Evolutionary conservation across 2,888 invertebrate species (phyloP).

Genomic region (Candidula unifasciata): DNA sequence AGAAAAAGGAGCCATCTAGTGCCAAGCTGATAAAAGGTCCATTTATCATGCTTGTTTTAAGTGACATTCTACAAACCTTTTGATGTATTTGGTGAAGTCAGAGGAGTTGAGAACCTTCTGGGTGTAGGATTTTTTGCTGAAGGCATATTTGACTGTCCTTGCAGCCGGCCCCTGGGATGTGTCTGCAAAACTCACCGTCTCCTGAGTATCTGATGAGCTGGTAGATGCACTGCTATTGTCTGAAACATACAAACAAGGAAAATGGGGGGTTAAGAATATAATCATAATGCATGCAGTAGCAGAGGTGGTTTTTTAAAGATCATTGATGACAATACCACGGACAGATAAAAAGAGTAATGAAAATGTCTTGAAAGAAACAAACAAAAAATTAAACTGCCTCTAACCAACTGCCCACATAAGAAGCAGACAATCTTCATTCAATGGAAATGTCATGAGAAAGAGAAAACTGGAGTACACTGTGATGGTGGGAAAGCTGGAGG

Average conservation of each 20-base stretch:
- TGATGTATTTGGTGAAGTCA: slow-evolving; percentile 93
- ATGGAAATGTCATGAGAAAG: too few species aligned
- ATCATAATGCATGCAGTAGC: neutral
- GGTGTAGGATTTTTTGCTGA: slow-evolving; percentile 31
- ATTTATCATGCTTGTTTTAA: neutral
- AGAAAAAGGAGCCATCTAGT: too few species aligned
- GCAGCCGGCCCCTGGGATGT: neutral
- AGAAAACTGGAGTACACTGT: too few species aligned
- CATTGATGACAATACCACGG: too few species aligned
- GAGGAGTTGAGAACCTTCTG: slow-evolving; percentile 71
- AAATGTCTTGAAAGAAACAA: too few species aligned
- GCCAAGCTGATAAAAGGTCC: too few species aligned
- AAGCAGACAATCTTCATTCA: too few species aligned
- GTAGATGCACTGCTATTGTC: neutral
- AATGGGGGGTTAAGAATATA: neutral
- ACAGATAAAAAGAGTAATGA: too few species aligned
- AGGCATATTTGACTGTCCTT: slow-evolving; percentile 11
- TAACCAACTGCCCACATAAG: too few species aligned
- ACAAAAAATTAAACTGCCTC: too few species aligned
- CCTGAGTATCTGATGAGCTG: neutral
- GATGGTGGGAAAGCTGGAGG: too few species aligned
- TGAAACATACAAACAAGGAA: neutral
- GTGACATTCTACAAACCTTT: slow-evolving; percentile 80
- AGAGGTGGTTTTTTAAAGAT: too few species aligned
- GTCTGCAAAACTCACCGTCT: neutral